Base-by-base conservation (phyloP, 2,888 invertebrate genomes). In the Ophonus ardosiacus region DNA sequence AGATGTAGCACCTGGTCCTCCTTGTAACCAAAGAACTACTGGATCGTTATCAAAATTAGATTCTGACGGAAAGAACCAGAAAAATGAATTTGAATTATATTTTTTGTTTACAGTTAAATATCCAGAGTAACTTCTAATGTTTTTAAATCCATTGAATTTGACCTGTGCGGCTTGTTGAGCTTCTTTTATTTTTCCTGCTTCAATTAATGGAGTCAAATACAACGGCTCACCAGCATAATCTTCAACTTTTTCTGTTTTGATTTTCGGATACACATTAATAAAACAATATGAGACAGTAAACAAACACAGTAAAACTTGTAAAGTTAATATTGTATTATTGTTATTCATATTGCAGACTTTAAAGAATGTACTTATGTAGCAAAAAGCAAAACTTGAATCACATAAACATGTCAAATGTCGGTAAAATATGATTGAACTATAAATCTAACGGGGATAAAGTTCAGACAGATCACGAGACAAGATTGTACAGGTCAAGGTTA, bases 31-130 rank as follows among this genome's bases (percentile, higher is more conserved):
- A 6, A 97, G 91, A 0, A 97, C 91, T 0, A 97, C 95, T 0
- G 96, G 96, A 0, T 95, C 95, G 61, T 92, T 91, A 85, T 92
- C 91, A 0, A 92, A 91, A 88, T 92, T 89, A 1, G 90, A 91
- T 93, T 94, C 93, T 0, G 97, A 94, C 0, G 97, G 97, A 90
- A 98, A 97, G 89, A 96, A 98, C 98, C 98, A 98, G 91, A 98
- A 97, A 92, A 97, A 98, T 91, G 96, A 93, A 89, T 98, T 97
- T 0, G 97, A 97, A 87, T 96, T 94, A 88, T 92, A 95, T 0
- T 92, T 90, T 88, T 95, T 94, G 90, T 98, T 95, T 0, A 98
- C 97, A 0, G 97, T 98, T 82, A 98, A 92, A 89, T 95, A 98
- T 8, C 97, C 96, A n/a, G 96, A 93, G 89, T 95, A 96, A 88